These are phyloP conservation scores for Cerceris rybyensis DNA, from an alignment of 2,888 invertebrate genomes.

Conservation along the genomic window DNA sequence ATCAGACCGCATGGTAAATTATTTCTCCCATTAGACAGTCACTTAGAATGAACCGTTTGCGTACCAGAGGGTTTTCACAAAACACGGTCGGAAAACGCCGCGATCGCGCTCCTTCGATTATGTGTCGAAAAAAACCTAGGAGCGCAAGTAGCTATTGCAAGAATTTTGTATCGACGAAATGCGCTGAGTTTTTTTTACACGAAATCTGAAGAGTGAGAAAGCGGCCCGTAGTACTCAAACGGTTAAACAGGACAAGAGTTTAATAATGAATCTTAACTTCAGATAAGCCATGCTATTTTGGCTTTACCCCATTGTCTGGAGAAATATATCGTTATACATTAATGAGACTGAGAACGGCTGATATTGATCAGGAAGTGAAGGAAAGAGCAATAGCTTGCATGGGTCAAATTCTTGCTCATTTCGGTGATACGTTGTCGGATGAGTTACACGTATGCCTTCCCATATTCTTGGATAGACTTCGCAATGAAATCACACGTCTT, in stretches of 20 bases:
- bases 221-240: neutral
- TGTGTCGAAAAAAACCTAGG: too few species aligned
- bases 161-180: too few species aligned
- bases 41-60: neutral
- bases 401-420: conserved; percentile 96
- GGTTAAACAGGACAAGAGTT: neutral
- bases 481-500: conserved; percentile 98
- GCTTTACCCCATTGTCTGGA: conserved; percentile 90
- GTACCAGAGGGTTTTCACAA: too few species aligned
- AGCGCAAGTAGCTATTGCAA: too few species aligned
- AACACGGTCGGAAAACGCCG: too few species aligned
- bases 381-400: conserved; percentile 98
- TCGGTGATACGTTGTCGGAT: conserved; percentile 92
- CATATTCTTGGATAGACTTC: conserved; percentile 96
- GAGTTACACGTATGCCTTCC: conserved; percentile 94
- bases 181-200: too few species aligned
- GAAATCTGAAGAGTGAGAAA: too few species aligned
- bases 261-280: conserved; percentile 33
- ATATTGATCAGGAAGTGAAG: conserved; percentile 99
- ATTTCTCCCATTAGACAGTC: neutral
- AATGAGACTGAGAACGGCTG: conserved; percentile 93
- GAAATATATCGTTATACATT: conserved; percentile 93
- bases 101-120: too few species aligned
- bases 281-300: conserved; percentile 84
- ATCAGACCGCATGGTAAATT: conserved; percentile 90